Percentiles rank a stretch among this genome's conserved stretches.
Evolutionary conservation across 2,113 vertebrate species (phyloP).

Genomic region (Syrrhaptes paradoxus): DNA sequence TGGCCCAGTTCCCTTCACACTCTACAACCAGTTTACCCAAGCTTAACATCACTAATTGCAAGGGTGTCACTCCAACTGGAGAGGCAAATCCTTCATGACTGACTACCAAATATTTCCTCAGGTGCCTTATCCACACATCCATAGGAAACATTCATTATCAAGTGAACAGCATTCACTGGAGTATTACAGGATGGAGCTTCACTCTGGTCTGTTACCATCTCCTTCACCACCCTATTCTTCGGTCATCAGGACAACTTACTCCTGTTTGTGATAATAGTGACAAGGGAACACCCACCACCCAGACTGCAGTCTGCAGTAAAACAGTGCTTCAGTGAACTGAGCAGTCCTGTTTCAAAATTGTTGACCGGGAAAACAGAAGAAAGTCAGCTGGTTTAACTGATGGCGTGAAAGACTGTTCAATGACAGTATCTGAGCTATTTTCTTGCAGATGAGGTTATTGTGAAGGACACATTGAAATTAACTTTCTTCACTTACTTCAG

Average conservation of each 20-base stretch:
- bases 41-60: neutral
- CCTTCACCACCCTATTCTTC: neutral
- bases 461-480: constrained; percentile 47
- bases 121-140: neutral
- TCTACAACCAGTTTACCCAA: neutral
- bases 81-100: neutral
- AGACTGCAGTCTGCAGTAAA: neutral
- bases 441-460: constrained; percentile 42
- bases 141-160: neutral
- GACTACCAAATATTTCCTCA: neutral
- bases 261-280: neutral
- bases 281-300: neutral
- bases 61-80: neutral
- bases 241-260: neutral
- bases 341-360: neutral
- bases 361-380: neutral
- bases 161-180: neutral
- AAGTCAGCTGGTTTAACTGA: constrained; percentile 1
- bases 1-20: neutral
- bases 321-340: neutral
- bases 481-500: constrained; percentile 23
- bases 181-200: neutral
- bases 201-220: neutral
- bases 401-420: neutral
- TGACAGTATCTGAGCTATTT: constrained; percentile 33